Base-by-base conservation (phyloP, 1,140 invertebrate species). In the Drosophila prosaltans region DNA sequence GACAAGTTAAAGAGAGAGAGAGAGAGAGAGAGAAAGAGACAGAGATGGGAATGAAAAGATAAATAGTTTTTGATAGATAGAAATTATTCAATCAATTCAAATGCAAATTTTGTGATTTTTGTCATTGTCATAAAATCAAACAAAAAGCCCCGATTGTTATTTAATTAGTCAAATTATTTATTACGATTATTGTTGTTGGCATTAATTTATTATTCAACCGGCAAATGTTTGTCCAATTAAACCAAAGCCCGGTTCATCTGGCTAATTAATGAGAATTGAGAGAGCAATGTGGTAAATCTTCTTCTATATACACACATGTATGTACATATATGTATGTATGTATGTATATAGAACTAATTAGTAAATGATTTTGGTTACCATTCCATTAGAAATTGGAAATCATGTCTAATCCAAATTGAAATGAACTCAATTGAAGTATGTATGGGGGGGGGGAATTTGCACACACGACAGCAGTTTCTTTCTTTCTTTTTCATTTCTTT, bases 121-220 rank as follows among this genome's bases (percentile, higher is more conserved):
- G 36, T 58, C 57, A 59, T 39, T 32, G 55, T 21, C n/a, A 21
- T 3, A 58, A 16, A 58, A 21, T 58, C 55, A 36, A 58, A 39
- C 55, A 36, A 51, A 51, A 75, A 57, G 16, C 16, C 61, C 74
- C 76, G 73, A 70, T 70, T 70, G 66, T 70, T 69, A 77, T 67
- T 77, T 77, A 70, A 77, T 77, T 45, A 76, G 57, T 60, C 41
- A 70, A 70, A 70, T 77, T 65, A 77, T 70, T 64, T 57, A 58
- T 61, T 61, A 40, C 1, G 41, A 24, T 36, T 1, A 68, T 57
- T 28, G 41, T n/a, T 28, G 39, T 10, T 39, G 74, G 28, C 39
- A 54, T 76, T 76, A 76, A 76, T 70, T 69, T 40, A 39, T 26
- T 26, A 61, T 74, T 66, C 71, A 55, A 54, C 24, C 24, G 26